Evolutionary conservation across 2,888 invertebrate species (phyloP), one percentile per base, ranked within the genome.

Genomic region (Belgica antarctica): DNA sequence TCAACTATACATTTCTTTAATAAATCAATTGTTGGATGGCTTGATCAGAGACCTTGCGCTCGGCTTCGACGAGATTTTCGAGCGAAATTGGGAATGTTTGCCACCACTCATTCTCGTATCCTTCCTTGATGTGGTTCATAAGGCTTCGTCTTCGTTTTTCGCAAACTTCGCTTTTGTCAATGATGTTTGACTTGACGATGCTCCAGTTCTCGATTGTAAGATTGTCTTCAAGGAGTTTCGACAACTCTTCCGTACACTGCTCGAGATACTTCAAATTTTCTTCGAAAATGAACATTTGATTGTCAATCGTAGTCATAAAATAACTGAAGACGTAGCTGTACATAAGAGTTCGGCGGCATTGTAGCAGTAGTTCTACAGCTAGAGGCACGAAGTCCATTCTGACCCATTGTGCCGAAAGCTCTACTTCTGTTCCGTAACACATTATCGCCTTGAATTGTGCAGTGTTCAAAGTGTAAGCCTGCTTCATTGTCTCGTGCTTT

Each of bases 81-180:
- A 19, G 31, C 12, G 62, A 34, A 62, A 62, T 34, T 34, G 31
- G 28, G 15, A 28, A 28, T 15, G 28, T 62, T 12, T 19, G 25
- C 65, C 65, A 36, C 65, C 65, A 65, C n/a, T 46, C 22, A n/a
- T 65, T 46, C 24, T 36, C 65, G 22, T 41, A 41, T 12, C 62
- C 62, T 62, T 62, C 62, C 2, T 24, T 7, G 15, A 27, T 12
- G 15, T 62, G 62, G 2, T 62, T n/a, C 41, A 65, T 28, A 22
- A 65, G 17, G 15, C 8, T 27, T 10, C n/a, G 15, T n/a, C 36
- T 36, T 12, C 65, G 41, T 24, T 25, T 24, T 10, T 52, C 12
- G 12, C 52, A 52, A 5, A 52, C 17, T 2, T 24, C 12, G 1
- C 22, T 7, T 3, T 10, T 4, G 28, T 62, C 25, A 12, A 62